Evolutionary conservation across 2,113 vertebrate species (phyloP).

Genomic region (Zeus faber): DNA sequence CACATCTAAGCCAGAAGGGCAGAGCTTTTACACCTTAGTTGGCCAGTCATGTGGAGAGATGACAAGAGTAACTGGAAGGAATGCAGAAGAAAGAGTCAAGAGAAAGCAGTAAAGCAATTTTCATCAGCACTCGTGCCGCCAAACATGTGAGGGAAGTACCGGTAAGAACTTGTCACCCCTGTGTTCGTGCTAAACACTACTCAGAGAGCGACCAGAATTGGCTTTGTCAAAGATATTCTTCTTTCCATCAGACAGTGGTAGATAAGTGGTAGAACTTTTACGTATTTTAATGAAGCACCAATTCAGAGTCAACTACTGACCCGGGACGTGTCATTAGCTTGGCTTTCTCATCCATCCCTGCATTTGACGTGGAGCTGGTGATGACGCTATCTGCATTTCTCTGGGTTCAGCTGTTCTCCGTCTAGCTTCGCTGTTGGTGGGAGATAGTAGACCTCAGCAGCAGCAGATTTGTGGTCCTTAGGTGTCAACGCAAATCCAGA

Average conservation of each 20-base stretch:
- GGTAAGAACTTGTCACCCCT: background rate
- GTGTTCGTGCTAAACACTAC: background rate
- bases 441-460: conserved; percentile 38
- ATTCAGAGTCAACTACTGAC: conserved; percentile 12
- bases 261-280: conserved; percentile 19
- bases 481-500: conserved; percentile 39
- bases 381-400: conserved; percentile 22
- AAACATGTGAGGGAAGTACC: no score
- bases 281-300: conserved; percentile 13
- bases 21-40: no score
- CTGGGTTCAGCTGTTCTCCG: conserved; percentile 9
- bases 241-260: conserved; percentile 23
- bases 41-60: background rate
- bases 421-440: conserved; percentile 3
- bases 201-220: conserved; percentile 2
- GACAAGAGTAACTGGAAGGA: background rate
- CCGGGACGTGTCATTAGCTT: conserved; percentile 8
- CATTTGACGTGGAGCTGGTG: conserved; percentile 14
- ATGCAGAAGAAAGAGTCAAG: background rate
- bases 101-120: conserved; percentile 12
- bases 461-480: conserved; percentile 47
- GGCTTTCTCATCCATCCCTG: conserved; percentile 2
- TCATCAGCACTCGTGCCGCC: no score
- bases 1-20: background rate
- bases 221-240: background rate